A percentile compares a stretch with the other conserved stretches of the same genome.
phyloP scores from a whole-genome alignment of 2,888 invertebrate genomes.

The Mongoloraphidia duomilia region DNA sequence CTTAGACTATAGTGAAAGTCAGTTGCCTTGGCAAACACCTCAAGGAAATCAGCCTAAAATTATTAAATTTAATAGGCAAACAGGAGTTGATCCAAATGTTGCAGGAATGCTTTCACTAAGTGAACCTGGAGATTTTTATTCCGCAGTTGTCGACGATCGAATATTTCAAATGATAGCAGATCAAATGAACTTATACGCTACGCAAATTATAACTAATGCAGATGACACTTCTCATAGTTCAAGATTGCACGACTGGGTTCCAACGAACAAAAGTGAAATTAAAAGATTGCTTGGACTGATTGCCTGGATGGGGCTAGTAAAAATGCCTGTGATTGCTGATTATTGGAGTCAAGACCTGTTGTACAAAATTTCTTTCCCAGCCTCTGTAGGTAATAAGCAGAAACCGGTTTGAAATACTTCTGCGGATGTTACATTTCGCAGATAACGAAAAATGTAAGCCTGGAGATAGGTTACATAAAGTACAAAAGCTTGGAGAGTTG shows the following conservation, averaged over 20 bases:
- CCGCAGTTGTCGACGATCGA: too few species aligned
- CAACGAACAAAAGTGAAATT: constrained; percentile 3
- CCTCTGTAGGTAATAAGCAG: constrained; percentile 10
- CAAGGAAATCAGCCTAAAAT: too few species aligned
- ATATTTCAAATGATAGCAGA: too few species aligned
- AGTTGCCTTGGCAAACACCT: too few species aligned
- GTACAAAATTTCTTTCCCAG: constrained; percentile 11
- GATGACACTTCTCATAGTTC: neutral
- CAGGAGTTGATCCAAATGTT: too few species aligned
- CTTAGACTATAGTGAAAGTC: too few species aligned
- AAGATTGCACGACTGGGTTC: neutral
- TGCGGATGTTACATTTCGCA: constrained; percentile 13
- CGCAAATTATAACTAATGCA: too few species aligned
- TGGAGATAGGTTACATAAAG: constrained; percentile 10
- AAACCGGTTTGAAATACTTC: constrained; percentile 14
- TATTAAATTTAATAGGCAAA: too few species aligned
- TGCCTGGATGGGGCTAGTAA: constrained; percentile 9
- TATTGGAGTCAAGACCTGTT: constrained; percentile 13
- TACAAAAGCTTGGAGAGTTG: constrained; percentile 7
- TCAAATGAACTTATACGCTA: too few species aligned
- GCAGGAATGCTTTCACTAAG: too few species aligned
- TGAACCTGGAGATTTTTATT: too few species aligned
- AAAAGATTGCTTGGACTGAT: constrained; percentile 4
- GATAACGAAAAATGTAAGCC: constrained; percentile 10
- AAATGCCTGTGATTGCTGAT: constrained; percentile 13